phyloP scores from a whole-genome alignment of 2,888 invertebrate species.

The Schizaphis graminum region DNA sequence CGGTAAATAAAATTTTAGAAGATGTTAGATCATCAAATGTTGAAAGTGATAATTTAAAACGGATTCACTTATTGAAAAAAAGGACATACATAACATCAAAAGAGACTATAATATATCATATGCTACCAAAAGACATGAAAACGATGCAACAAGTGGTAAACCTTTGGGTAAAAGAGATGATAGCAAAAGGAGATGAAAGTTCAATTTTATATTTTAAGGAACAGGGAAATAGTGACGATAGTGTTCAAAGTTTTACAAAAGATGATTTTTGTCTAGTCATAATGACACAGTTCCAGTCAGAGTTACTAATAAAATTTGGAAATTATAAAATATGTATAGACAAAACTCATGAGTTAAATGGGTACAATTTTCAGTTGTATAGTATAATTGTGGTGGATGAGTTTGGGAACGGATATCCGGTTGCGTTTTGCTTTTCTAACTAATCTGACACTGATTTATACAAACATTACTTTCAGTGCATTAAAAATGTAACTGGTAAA shows the following conservation, averaged over 20 bases:
- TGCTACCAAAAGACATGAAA: background rate
- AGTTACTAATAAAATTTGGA: conserved; percentile 47
- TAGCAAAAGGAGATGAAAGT: background rate
- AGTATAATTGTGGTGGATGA: too few relatives aligned
- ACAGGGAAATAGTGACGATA: background rate
- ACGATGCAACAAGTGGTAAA: background rate
- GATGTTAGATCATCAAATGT: conserved; percentile 34
- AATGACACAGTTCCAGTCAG: conserved; percentile 41
- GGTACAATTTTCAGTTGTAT: conserved; percentile 30
- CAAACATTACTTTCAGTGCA: too few relatives aligned
- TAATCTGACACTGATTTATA: too few relatives aligned
- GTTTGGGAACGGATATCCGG: too few relatives aligned
- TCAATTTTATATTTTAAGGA: conserved; percentile 22
- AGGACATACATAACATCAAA: conserved; percentile 65
- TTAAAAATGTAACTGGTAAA: too few relatives aligned
- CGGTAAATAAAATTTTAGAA: conserved; percentile 60
- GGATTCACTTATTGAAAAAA: conserved; percentile 62
- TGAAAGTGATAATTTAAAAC: conserved; percentile 24
- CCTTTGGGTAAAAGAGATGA: conserved; percentile 17
- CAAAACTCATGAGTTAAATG: conserved; percentile 64
- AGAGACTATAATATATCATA: conserved; percentile 44
- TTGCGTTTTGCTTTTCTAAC: too few relatives aligned
- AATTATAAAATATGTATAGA: conserved; percentile 45
- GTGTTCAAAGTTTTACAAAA: background rate
- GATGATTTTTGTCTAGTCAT: conserved; percentile 43